Base-by-base conservation (phyloP, 2,888 invertebrate genomes). In the Amiota minor region DNA sequence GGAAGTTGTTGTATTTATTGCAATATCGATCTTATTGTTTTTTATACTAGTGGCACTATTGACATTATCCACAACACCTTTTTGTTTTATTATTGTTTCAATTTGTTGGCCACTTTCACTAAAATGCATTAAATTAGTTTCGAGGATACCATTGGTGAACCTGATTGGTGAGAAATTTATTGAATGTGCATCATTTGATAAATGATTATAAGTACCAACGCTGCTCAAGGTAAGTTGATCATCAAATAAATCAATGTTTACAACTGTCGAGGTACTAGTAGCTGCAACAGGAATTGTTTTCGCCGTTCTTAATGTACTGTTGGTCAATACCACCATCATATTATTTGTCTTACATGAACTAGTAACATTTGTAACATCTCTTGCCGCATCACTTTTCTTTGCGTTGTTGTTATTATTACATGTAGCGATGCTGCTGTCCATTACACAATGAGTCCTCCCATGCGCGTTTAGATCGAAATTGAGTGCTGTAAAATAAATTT, bases 211-310 rank as follows among this genome's bases (percentile, higher is more conserved):
- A 0, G 95, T 95, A 87, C 95, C 96, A 85, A 96, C 94, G 89
- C 95, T 96, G 89, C 95, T 96, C 50, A 95, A 94, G 87, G 96
- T 96, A 69, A 95, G 90, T 87, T 96, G 95, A 87, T 96, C 95
- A 68, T 92, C 92, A 53, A 87, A 88, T 47, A 84, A 81, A 81
- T 94, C 93, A 23, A 91, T 91, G 70, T 88, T 87, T 20, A 88
- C 87, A 77, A 93, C 84, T 73, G 56, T 56, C 18, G 56, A 16
- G 18, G 56, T 10, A 10, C 56, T 20, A 18, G 53, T 11, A 53
- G 53, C 12, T 11, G 53, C 10, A 53, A 53, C 16, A 0, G 10
- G 14, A 53, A 16, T 16, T 8, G 53, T 23, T 71, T 8, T 59
- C 16, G 16, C 18, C 20, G 18, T 20, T 20, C 11, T 59, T 18